These are phyloP conservation scores for Cremastobaeus sp. DNA, from an alignment of 2,888 invertebrate species.

Conservation along the genomic window DNA sequence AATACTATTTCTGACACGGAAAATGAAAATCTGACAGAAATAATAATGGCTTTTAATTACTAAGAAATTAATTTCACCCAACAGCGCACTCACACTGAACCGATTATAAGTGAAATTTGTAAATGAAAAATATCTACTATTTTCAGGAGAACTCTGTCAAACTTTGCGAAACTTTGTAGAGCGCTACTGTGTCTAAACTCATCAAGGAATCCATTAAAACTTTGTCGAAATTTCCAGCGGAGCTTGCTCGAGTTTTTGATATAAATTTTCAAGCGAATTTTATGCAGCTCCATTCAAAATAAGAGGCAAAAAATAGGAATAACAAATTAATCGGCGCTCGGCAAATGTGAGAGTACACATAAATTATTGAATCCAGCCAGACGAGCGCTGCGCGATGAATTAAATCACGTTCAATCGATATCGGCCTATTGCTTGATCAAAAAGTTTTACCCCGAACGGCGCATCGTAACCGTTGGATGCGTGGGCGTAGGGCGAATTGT, in stretches of 20 bases:
- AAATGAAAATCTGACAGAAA: background rate
- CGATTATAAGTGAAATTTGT: constrained; percentile 49
- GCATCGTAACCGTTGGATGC: constrained; percentile 67
- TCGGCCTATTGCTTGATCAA: too few relatives aligned
- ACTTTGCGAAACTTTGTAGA: constrained; percentile 38
- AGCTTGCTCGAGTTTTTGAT: constrained; percentile 49
- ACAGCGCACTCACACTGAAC: background rate
- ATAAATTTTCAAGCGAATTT: constrained; percentile 42
- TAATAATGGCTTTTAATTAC: constrained; percentile 10
- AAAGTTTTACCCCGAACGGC: constrained; percentile 58
- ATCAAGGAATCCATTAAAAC: constrained; percentile 59
- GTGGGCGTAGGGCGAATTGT: constrained; percentile 68
- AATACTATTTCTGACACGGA: background rate
- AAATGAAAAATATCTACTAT: constrained; percentile 48
- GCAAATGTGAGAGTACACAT: background rate
- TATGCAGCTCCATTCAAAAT: constrained; percentile 22
- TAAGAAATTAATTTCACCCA: constrained; percentile 16
- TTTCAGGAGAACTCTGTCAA: constrained; percentile 46
- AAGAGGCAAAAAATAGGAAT: too few relatives aligned
- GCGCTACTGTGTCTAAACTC: constrained; percentile 50
- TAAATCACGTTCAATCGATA: too few relatives aligned
- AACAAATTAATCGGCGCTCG: too few relatives aligned
- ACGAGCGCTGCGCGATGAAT: too few relatives aligned
- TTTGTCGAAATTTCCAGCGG: constrained; percentile 50
- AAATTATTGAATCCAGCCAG: background rate